phyloP scores from a whole-genome alignment of 2,113 vertebrate genomes.

The Coregonus clupeaformis region DNA sequence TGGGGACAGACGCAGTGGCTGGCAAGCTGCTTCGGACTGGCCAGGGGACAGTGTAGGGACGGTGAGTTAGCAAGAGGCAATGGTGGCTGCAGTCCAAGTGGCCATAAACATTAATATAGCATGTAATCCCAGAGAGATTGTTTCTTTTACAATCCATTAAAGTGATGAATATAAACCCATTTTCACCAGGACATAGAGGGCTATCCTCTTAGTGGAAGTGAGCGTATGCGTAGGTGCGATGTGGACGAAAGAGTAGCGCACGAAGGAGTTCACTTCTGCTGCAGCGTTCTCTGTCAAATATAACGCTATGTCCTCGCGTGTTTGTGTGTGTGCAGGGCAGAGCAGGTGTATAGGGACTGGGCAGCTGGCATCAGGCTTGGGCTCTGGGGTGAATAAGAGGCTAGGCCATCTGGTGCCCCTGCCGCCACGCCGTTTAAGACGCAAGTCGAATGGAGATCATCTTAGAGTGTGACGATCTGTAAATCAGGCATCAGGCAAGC shows the following conservation, averaged over 20 bases:
- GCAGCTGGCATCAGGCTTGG: constrained; percentile 22
- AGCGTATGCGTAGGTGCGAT: too few relatives aligned
- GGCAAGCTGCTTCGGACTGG: too few relatives aligned
- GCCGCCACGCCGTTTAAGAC: constrained; percentile 20
- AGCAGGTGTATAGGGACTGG: not conserved
- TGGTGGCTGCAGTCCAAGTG: constrained; percentile 31
- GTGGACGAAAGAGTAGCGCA: too few relatives aligned
- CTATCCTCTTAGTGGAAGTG: too few relatives aligned
- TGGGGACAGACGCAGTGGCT: not conserved
- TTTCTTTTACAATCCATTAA: constrained; percentile 55
- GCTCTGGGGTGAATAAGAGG: constrained; percentile 19
- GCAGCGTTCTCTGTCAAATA: too few relatives aligned
- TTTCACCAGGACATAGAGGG: not conserved
- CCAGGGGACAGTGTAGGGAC: too few relatives aligned
- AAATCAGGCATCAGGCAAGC: constrained; percentile 19
- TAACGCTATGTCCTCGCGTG: not conserved
- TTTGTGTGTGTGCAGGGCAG: not conserved
- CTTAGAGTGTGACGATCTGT: constrained; percentile 30
- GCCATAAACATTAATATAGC: constrained; percentile 60
- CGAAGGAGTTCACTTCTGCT: too few relatives aligned
- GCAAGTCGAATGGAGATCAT: constrained; percentile 39
- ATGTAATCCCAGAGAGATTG: constrained; percentile 42
- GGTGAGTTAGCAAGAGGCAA: constrained; percentile 37
- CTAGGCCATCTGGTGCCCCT: constrained; percentile 16
- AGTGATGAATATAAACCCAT: constrained; percentile 34